Conservation (phyloP, 2,797 vertebrate genomes). For the Valencia hispanica region DNA sequence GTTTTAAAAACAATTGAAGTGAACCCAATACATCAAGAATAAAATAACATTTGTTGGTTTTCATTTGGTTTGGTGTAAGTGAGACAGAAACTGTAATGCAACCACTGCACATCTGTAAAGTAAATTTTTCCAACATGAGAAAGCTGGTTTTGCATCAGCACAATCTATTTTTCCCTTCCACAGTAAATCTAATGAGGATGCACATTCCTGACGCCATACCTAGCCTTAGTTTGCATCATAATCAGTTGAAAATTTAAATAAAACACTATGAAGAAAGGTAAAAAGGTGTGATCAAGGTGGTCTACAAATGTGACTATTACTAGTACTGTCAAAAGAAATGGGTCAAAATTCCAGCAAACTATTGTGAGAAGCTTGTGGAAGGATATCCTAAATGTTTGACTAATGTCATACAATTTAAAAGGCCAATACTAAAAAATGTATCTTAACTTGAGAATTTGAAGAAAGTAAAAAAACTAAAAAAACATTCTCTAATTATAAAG, state of each 20-base stretch:
- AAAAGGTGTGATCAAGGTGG: not conserved
- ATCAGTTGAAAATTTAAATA: not conserved
- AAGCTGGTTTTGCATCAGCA: conserved; percentile 20
- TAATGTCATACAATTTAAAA: not conserved
- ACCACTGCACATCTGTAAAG: conserved; percentile 35
- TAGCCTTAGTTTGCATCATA: too few relatives aligned
- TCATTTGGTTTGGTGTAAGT: conserved; percentile 38
- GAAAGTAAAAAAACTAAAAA: too few relatives aligned
- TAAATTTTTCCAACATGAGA: conserved; percentile 17
- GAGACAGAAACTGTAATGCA: conserved; percentile 32
- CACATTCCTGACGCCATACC: not conserved
- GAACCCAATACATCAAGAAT: conserved; percentile 38
- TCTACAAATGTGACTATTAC: not conserved
- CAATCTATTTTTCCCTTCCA: not conserved
- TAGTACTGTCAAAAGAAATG: not conserved
- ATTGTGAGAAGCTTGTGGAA: not conserved
- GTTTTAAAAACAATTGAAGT: conserved; percentile 63
- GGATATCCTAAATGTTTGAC: not conserved
- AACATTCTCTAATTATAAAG: too few relatives aligned
- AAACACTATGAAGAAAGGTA: not conserved
- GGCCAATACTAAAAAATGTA: too few relatives aligned
- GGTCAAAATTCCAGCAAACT: not conserved
- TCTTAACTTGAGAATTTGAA: too few relatives aligned
- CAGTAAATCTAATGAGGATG: not conserved
- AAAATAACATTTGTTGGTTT: conserved; percentile 35